Evolutionary conservation across 2,888 invertebrate species (phyloP), one percentile per base, ranked within the genome.

Genomic region (Tinea trinotella): DNA sequence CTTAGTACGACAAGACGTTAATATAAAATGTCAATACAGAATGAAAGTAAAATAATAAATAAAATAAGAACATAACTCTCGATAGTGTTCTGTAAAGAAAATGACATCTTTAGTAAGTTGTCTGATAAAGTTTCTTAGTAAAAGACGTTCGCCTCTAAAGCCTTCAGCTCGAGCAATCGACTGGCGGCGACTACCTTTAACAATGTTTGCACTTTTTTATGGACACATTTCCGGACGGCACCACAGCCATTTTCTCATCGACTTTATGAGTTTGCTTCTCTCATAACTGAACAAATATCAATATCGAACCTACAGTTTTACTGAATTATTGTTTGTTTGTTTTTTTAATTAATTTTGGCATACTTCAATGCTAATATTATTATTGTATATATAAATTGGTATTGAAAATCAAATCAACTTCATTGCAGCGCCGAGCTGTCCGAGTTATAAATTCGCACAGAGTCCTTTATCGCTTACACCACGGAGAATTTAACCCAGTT

Each of bases 131-230:
- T 40, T 40, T 13, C 13, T 17, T 40, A n/a, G 30, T 30, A 12
- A 40, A 7, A 40, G 40, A 40, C 40, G 19, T 18, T 18, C 3
- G 19, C 13, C n/a, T 30, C 30, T 30, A 30, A 2, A 2, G 30
- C 7, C 4, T 30, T 30, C 7, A 30, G 48, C 40, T 30, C 40
- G 40, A 40, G 40, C 40, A 40, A 48, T 48, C 18, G 48, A 18
- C 19, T 48, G 48, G 6, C 18, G 20, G 19, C 48, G 46, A 18
- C 46, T 13, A 53, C 56, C 58, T 56, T 59, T 67, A 66, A 66
- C 65, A 62, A 64, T 66, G 65, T 69, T 71, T 67, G 64, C 63
- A 62, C 60, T 64, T 65, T 64, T n/a, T 64, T 64, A 64, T 62
- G 60, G 60, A 59, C 59, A 59, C 56, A 40, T 48, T 48, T 48